Percentiles rank a stretch among this genome's conserved stretches.
Conservation (phyloP, 1,140 invertebrate genomes). For the Anastatus disparis region DNA sequence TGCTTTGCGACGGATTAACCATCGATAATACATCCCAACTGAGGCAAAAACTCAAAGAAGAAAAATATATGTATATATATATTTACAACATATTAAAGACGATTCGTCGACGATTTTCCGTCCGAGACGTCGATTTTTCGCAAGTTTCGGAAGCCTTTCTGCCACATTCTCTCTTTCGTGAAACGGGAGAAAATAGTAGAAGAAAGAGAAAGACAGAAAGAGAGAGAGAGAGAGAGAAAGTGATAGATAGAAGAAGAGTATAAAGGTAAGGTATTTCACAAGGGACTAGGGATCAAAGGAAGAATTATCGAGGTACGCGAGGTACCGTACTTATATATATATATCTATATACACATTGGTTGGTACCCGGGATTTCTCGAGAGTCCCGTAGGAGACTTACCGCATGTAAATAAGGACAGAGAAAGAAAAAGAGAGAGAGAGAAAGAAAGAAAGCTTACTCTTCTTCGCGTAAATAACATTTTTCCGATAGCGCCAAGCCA, state of each 20-base stretch:
- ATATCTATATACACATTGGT: too few relatives aligned
- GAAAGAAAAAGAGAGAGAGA: too few relatives aligned
- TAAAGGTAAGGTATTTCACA: slow-evolving; percentile 50
- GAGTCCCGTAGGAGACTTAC: slow-evolving; percentile 68
- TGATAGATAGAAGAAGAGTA: too few relatives aligned
- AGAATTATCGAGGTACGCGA: slow-evolving; percentile 66
- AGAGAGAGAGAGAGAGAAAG: slow-evolving; percentile 2
- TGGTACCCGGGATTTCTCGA: slow-evolving; percentile 68
- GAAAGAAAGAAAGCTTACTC: too few relatives aligned
- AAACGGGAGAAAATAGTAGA: too few relatives aligned
- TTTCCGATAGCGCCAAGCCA: slow-evolving; percentile 57
- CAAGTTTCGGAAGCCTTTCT: too few relatives aligned
- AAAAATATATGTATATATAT: neutral
- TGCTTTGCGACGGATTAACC: too few relatives aligned
- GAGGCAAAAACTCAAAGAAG: neutral
- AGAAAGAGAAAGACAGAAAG: slow-evolving; percentile 8
- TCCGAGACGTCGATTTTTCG: slow-evolving; percentile 22
- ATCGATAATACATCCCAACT: too few relatives aligned
- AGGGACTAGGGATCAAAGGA: slow-evolving; percentile 66
- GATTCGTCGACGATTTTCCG: slow-evolving; percentile 17
- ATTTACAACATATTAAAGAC: neutral
- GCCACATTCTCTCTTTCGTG: too few relatives aligned
- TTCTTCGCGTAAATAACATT: slow-evolving; percentile 65
- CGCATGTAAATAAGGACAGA: slow-evolving; percentile 68
- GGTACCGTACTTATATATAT: too few relatives aligned